Percentiles rank a stretch among this genome's conserved stretches.
Conservation (phyloP, 1,140 invertebrate genomes). For the Mercenaria mercenaria region DNA sequence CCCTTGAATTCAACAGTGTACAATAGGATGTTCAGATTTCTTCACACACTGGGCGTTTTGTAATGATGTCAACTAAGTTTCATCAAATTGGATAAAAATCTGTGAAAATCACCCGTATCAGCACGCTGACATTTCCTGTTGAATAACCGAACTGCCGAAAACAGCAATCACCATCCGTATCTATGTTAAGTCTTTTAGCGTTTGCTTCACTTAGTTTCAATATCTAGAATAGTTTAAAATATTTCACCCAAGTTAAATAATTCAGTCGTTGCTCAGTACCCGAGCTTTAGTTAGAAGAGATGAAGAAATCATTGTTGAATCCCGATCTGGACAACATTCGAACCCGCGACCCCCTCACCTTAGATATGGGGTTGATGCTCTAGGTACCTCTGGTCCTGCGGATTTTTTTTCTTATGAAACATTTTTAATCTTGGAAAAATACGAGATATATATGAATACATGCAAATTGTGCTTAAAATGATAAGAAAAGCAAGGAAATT, state of each 20-base stretch:
- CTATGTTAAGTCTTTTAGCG: constrained; percentile 2
- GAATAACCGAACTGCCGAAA: constrained; percentile 18
- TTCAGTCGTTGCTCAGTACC: too few relatives aligned
- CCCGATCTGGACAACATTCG: too few relatives aligned
- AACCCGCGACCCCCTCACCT: too few relatives aligned
- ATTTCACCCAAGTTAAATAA: neutral
- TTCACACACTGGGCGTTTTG: constrained; percentile 10
- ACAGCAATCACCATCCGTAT: constrained; percentile 11
- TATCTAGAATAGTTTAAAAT: neutral
- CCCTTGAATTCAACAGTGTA: neutral
- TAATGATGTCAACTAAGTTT: constrained; percentile 6
- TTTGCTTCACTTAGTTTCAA: constrained; percentile 6
- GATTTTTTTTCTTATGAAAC: too few relatives aligned
- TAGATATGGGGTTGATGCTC: too few relatives aligned
- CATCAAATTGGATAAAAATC: constrained; percentile 19
- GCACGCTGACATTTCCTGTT: constrained; percentile 31
- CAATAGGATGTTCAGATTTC: constrained; percentile 1
- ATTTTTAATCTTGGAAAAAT: too few relatives aligned
- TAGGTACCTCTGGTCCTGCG: too few relatives aligned
- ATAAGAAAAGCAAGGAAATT: too few relatives aligned
- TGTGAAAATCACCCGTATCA: constrained; percentile 46
- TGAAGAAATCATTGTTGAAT: too few relatives aligned
- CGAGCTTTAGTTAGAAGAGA: too few relatives aligned
- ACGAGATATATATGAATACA: too few relatives aligned
- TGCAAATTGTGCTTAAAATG: too few relatives aligned